Percentiles rank a stretch among this genome's conserved stretches.
Evolutionary conservation across 2,113 vertebrate species (phyloP).

Genomic region (Philantomba maxwellii): DNA sequence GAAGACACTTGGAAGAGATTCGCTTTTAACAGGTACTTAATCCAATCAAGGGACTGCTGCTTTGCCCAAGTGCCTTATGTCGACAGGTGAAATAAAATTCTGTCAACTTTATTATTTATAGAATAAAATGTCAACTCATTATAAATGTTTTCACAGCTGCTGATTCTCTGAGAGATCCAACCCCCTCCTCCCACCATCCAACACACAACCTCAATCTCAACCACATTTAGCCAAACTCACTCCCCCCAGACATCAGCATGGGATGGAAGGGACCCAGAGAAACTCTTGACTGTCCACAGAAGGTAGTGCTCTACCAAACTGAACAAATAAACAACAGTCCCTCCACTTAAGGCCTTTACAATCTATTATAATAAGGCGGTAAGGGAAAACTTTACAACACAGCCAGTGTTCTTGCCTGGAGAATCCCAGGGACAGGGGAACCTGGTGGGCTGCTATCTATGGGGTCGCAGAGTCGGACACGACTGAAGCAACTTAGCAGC

Average conservation of each 20-base stretch:
- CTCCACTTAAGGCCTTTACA: background rate
- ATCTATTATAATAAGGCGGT: background rate
- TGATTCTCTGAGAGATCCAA: background rate
- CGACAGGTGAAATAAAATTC: conserved; percentile 1
- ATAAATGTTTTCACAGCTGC: conserved; percentile 21
- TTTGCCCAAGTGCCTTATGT: background rate
- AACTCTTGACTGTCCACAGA: background rate
- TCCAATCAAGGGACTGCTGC: background rate
- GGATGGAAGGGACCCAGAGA: background rate
- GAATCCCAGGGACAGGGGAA: no score
- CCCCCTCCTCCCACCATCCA: background rate
- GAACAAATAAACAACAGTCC: background rate
- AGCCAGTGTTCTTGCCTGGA: background rate
- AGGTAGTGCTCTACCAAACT: background rate
- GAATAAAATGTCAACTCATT: conserved; percentile 26
- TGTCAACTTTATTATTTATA: conserved; percentile 5
- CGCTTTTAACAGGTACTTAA: background rate
- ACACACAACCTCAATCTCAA: background rate
- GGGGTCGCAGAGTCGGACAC: no score
- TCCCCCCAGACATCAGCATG: background rate
- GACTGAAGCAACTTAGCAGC: no score
- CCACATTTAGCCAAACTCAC: background rate
- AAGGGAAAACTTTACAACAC: background rate
- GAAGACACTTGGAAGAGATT: background rate
- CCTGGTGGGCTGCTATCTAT: no score